These are phyloP conservation scores for Epirrhoe alternata DNA, from an alignment of 2,888 invertebrate species.

Conservation along the genomic window DNA sequence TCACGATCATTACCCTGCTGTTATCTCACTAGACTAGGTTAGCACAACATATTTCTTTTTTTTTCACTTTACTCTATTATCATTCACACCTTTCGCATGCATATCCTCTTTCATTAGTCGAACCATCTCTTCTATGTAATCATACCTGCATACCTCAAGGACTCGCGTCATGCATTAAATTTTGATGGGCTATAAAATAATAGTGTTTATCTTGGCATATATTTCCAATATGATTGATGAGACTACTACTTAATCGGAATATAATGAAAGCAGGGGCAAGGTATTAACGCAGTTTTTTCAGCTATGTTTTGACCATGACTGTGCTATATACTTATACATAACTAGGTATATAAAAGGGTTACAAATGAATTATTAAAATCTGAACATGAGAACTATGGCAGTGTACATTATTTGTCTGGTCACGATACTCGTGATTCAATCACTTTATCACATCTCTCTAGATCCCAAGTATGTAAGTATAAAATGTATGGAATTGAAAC, in stretches of 20 bases:
- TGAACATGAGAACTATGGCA: background rate
- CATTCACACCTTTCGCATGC: background rate
- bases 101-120: background rate
- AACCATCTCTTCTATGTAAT: background rate
- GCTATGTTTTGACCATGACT: background rate
- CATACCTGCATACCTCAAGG: background rate
- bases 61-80: background rate
- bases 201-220: background rate
- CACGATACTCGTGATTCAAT: background rate
- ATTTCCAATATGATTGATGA: background rate
- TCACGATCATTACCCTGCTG: too few relatives aligned
- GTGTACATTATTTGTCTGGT: background rate
- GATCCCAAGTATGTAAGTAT: background rate
- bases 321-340: background rate
- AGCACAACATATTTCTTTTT: background rate
- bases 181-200: background rate
- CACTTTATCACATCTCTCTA: background rate
- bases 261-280: background rate
- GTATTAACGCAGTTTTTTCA: background rate
- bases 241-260: background rate
- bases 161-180: background rate
- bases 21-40: too few relatives aligned
- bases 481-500: background rate
- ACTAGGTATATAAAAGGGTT: background rate
- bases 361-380: background rate